phyloP scores from a whole-genome alignment of 2,888 invertebrate species.

The Leptopterna dolabrata region DNA sequence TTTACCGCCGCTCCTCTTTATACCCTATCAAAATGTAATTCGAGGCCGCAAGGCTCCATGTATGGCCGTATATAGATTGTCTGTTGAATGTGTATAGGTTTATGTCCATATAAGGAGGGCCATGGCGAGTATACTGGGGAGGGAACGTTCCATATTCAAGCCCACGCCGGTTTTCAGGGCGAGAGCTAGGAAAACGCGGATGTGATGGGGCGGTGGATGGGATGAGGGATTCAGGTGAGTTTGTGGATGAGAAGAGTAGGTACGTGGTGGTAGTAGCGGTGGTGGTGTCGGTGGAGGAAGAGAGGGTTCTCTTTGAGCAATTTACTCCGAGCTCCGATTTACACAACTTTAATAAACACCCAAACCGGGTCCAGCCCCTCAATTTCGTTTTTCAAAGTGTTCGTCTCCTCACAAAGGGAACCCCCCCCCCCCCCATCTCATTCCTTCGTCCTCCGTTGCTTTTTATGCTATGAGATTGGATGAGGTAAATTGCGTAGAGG shows the following conservation, averaged over 20 bases:
- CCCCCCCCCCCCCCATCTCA: too few species aligned
- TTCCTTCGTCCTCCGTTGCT: background rate
- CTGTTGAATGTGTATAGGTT: constrained; percentile 46
- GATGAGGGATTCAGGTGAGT: constrained; percentile 13
- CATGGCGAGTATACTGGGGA: background rate
- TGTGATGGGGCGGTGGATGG: background rate
- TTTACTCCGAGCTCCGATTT: constrained; percentile 51
- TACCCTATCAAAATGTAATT: constrained; percentile 32
- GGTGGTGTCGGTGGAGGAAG: too few species aligned
- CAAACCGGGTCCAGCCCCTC: constrained; percentile 47
- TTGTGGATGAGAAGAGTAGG: background rate
- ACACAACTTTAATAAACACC: constrained; percentile 54
- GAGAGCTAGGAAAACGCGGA: background rate
- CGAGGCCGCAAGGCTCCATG: background rate
- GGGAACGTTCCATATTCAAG: constrained; percentile 38
- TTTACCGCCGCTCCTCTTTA: background rate
- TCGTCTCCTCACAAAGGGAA: constrained; percentile 44
- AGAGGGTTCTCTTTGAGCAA: constrained; percentile 47
- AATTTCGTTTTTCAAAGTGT: constrained; percentile 54
- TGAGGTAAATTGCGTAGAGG: constrained; percentile 51
- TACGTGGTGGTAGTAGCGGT: too few species aligned
- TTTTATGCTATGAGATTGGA: constrained; percentile 44
- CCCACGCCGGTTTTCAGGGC: constrained; percentile 17
- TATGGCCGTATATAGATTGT: constrained; percentile 37
- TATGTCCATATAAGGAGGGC: constrained; percentile 40